Percentiles rank a stretch among this genome's conserved stretches.
Conservation (phyloP, 2,113 vertebrate genomes). For the Heterocephalus glaber region DNA sequence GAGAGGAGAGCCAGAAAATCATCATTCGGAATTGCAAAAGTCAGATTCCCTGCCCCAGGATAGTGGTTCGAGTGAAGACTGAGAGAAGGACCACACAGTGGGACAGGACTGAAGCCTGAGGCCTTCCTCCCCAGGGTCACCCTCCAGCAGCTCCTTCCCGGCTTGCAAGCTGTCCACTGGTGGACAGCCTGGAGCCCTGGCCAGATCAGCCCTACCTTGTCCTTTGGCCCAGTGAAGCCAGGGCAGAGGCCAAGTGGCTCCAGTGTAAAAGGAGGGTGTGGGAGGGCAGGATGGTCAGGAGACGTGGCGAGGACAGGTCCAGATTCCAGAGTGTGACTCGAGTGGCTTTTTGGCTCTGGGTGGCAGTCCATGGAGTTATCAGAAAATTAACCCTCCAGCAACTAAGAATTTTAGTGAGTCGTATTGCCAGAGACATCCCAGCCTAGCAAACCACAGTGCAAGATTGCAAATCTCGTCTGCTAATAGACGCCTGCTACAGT, state of each 20-base stretch:
- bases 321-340: constrained; percentile 25
- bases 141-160: neutral
- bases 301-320: neutral
- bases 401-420: neutral
- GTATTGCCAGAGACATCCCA: neutral
- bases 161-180: neutral
- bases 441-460: neutral
- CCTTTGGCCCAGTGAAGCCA: neutral
- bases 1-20: neutral
- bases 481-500: neutral
- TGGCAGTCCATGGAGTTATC: neutral
- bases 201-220: neutral
- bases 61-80: neutral
- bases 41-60: neutral
- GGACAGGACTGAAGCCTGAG: neutral
- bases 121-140: too few relatives aligned
- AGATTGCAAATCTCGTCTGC: neutral
- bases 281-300: neutral
- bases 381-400: neutral
- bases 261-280: neutral
- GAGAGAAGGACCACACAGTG: neutral
- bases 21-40: neutral
- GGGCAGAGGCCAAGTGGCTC: neutral
- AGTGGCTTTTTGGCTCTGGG: neutral
- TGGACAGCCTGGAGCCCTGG: neutral